Base-by-base conservation (phyloP, 1,140 invertebrate genomes). In the Caenorhabditis briggsae region DNA sequence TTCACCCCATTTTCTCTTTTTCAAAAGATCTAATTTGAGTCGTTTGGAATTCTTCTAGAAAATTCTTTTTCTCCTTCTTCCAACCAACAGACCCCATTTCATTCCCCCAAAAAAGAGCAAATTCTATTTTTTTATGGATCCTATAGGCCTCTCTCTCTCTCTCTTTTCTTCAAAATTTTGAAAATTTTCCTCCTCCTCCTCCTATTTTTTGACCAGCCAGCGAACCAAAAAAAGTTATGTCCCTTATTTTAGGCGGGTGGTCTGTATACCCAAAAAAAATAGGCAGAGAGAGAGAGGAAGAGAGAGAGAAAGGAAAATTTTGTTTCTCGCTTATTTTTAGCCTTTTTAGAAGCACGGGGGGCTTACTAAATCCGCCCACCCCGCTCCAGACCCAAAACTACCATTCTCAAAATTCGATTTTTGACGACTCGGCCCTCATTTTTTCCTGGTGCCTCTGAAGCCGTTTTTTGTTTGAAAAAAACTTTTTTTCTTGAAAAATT, bases 271-370 rank as follows among this genome's bases (percentile, higher is more conserved):
- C 25, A 33, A 64, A 46, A 25, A 33, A 78, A 50, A 78, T 16
- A 25, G 12, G 33, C 11, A 33, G 20, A 64, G 23, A 16, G 23
- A 41, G 61, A 48, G 41, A 48, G 70, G 50, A 78, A 64, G 23
- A 16, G 23, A 41, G 61, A 48, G 41, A 48, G 70, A 78, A 78
- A 78, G 53, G 70, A 78, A 78, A 78, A 53, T 78, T 78, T 78
- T 78, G 70, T 78, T 78, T 78, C 33, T 33, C 70, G 70, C 70
- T 78, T 78, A 78, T 78, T 78, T 78, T 78, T 78, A 78, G 70
- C 53, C 53, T 43, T 18, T 46, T 20, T 33, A 33, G 33, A 33
- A 25, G 61, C 61, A 20, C 12, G 33, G 43, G 70, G 70, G n/a
- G 33, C 8, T 16, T 12, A 12, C 46, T 14, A 46, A 41, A 41